A percentile compares a stretch with the other conserved stretches of the same genome.
These are phyloP conservation scores for Achroia grisella DNA, from an alignment of 1,140 invertebrate genomes.

Conservation along the genomic window DNA sequence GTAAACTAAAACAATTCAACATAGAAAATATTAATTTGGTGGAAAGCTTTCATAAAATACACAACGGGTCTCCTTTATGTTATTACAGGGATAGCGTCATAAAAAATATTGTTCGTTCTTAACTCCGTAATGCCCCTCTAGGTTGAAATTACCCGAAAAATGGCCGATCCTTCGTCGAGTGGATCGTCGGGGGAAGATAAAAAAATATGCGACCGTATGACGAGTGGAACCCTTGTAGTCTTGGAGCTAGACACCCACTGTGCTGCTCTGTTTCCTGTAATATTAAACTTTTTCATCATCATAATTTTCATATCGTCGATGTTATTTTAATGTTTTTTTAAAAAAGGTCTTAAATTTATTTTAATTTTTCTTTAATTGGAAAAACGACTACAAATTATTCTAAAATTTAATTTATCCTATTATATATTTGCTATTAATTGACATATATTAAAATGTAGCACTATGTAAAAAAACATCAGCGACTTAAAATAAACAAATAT, in stretches of 20 bases:
- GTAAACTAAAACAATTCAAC: no score
- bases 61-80: slow-evolving; percentile 8
- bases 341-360: no score
- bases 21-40: no score
- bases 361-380: no score
- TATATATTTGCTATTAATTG: no score
- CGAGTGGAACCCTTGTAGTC: slow-evolving; percentile 14
- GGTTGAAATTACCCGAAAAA: slow-evolving; percentile 44
- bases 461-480: no score
- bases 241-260: background rate
- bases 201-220: slow-evolving; percentile 46
- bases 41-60: background rate
- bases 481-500: no score
- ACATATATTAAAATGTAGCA: no score
- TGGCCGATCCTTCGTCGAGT: slow-evolving; percentile 26
- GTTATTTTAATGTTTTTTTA: no score
- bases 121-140: slow-evolving; percentile 27
- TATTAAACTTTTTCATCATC: background rate
- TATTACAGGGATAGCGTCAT: slow-evolving; percentile 2
- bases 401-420: no score
- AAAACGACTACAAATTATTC: no score
- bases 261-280: background rate
- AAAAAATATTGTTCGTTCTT: slow-evolving; percentile 38
- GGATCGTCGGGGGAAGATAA: slow-evolving; percentile 30
- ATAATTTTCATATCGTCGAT: no score